Conservation (phyloP, 2,888 invertebrate genomes). For the Lysandra bellargus region DNA sequence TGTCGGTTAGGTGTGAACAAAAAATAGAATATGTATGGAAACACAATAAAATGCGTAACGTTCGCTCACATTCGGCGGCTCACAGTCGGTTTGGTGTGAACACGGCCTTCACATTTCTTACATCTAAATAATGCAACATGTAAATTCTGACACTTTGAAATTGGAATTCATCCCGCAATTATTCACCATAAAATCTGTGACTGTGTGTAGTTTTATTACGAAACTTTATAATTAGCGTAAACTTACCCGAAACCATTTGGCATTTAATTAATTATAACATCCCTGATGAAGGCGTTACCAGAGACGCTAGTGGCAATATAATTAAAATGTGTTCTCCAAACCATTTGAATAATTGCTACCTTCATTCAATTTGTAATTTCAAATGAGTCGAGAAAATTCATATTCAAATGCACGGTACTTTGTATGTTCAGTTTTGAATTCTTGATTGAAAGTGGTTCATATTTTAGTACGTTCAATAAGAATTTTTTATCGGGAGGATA, state of each 20-base stretch:
- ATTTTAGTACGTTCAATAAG: too few species aligned
- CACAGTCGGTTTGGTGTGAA: too few species aligned
- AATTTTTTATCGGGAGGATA: too few species aligned
- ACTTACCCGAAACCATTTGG: conserved; percentile 6
- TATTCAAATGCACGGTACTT: background rate
- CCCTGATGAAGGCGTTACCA: conserved; percentile 2
- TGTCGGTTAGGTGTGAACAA: too few species aligned
- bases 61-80: too few species aligned
- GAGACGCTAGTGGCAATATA: conserved; percentile 22
- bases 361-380: conserved; percentile 22
- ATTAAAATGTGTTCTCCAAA: conserved; percentile 23
- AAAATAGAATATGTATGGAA: too few species aligned
- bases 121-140: background rate
- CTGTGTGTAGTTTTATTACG: conserved; percentile 2
- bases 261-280: conserved; percentile 26
- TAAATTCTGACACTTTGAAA: background rate
- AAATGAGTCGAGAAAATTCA: conserved; percentile 19
- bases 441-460: background rate
- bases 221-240: conserved; percentile 6
- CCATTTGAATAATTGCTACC: conserved; percentile 27
- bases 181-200: background rate
- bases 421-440: background rate
- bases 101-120: background rate
- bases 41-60: too few species aligned
- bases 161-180: background rate